Base-by-base conservation (phyloP, 1,140 invertebrate genomes). In the Nasonia giraulti region DNA sequence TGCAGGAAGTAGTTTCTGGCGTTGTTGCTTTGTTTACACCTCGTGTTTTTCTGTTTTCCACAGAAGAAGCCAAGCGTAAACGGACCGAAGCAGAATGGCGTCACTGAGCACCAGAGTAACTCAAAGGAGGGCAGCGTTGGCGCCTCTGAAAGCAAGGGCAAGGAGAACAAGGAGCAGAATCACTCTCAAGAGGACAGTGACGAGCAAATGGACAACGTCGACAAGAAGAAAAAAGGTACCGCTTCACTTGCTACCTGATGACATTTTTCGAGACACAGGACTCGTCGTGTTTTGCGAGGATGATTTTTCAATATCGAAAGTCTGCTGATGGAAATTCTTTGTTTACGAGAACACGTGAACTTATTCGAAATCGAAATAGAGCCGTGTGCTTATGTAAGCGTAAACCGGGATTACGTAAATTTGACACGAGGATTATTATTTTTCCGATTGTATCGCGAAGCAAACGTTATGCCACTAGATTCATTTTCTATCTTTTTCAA, bases 211-310 rank as follows among this genome's bases (percentile, higher is more conserved):
- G 91, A 93, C 83, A 87, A 86, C 33, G 87, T 86, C 50, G 93
- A 93, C 69, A 93, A 92, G 85, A 94, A 91, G 87, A 94, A 93
- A 85, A 94, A 93, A 92, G 90, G 93, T 94, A 89, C 88, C 74
- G n/a, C 86, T 85, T 81, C 83, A 23, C 74, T 83, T 81, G 55
- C 87, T 87, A 74, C 12, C 31, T 81, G 23, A 85, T 68, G 6
- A 4, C 2, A 20, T 62, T 62, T 17, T 4, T 62, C 7, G 7
- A 62, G 17, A 7, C 55, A 37, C 55, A 20, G 6, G 14, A 5
- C 55, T 62, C 20, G 20, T 62, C 3, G 1, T 17, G 40, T 44
- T 44, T 44, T 1, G 20, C 55, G 2, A 62, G 20, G 55, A 62
- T 62, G 17, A 62, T 62, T n/a, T 62, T 20, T n/a, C 6, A 62